These are phyloP conservation scores for Synodontis membranacea DNA, from an alignment of 2,113 vertebrate genomes.

Conservation along the genomic window DNA sequence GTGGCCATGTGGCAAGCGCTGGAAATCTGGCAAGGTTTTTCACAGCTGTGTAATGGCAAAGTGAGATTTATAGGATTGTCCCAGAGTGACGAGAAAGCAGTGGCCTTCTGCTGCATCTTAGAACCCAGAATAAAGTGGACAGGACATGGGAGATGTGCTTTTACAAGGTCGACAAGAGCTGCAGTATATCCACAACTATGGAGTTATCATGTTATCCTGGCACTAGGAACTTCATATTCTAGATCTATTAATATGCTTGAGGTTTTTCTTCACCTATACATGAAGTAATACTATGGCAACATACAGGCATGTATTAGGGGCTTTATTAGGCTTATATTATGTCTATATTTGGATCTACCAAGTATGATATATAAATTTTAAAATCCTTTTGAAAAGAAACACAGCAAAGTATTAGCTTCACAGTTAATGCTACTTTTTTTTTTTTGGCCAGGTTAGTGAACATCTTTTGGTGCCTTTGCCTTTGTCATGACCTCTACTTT, in stretches of 20 bases:
- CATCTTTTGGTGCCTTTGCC: neutral
- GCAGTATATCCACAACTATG: neutral
- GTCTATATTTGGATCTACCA: neutral
- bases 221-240: neutral
- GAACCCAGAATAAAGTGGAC: neutral
- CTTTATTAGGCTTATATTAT: neutral
- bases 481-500: conserved; percentile 5
- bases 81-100: conserved; percentile 17
- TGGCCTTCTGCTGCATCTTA: neutral
- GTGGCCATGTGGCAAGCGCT: conserved; percentile 1
- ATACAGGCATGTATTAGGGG: neutral
- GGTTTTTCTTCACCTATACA: neutral
- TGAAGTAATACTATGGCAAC: neutral
- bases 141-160: neutral
- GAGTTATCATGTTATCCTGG: neutral
- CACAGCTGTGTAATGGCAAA: conserved; percentile 20
- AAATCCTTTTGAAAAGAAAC: neutral
- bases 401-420: neutral
- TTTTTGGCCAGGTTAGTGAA: neutral
- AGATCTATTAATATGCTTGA: neutral
- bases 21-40: conserved; percentile 7
- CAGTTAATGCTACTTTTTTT: neutral
- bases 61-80: conserved; percentile 44
- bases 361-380: neutral
- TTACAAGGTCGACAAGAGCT: neutral